Evolutionary conservation across 2,797 vertebrate genomes (phyloP).

Genomic region (Lagocephalus sceleratus): DNA sequence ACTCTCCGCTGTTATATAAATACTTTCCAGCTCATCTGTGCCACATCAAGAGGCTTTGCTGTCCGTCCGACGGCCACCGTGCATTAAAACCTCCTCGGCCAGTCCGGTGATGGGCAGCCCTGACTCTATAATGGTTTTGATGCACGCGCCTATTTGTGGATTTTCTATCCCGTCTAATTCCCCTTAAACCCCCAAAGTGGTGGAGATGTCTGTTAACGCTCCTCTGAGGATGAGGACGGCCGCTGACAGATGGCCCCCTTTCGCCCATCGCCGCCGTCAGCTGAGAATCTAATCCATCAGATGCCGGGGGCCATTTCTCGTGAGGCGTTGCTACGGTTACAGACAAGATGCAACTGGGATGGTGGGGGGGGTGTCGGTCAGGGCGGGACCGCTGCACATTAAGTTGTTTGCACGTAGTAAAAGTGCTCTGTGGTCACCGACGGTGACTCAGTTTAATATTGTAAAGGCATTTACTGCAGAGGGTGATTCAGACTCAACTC

Average conservation of each 20-base stretch:
- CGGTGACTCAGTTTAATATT: conserved; percentile 31
- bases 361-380: not conserved
- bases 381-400: conserved; percentile 3
- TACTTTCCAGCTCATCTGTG: not conserved
- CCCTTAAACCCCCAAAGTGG: conserved; percentile 50
- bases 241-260: conserved; percentile 55
- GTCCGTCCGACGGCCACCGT: not conserved
- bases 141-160: conserved; percentile 48
- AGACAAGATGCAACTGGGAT: not conserved
- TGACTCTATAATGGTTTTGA: conserved; percentile 26
- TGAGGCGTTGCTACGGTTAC: conserved; percentile 17
- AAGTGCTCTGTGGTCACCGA: conserved; percentile 29
- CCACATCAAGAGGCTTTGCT: conserved; percentile 5
- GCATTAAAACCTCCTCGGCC: conserved; percentile 7
- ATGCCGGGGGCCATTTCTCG: conserved; percentile 18
- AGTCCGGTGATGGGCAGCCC: conserved; percentile 21
- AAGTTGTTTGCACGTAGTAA: conserved; percentile 13
- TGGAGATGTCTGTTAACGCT: conserved; percentile 25
- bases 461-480: conserved; percentile 31
- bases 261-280: conserved; percentile 28
- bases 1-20: conserved; percentile 6
- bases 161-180: conserved; percentile 58
- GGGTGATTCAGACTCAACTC: conserved; percentile 50
- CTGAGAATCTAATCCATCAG: conserved; percentile 53
- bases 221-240: conserved; percentile 38